Evolutionary conservation across 2,888 invertebrate genomes (phyloP).

Genomic region (Drosophila neotestacea): DNA sequence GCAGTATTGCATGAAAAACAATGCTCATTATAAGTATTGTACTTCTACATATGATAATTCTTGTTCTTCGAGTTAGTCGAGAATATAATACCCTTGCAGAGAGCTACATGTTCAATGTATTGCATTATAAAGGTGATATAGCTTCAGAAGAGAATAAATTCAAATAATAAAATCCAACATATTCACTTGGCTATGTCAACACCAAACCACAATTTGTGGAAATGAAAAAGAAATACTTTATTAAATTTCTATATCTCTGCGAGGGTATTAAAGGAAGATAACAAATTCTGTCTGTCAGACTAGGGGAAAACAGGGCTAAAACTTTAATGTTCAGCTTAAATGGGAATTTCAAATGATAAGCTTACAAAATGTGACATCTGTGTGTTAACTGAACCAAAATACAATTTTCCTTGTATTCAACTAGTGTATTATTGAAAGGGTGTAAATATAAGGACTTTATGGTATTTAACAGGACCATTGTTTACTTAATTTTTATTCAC

Average conservation of each 20-base stretch:
- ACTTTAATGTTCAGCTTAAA: background rate
- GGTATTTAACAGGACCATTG: background rate
- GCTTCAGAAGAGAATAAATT: no score
- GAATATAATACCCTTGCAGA: conserved; percentile 2
- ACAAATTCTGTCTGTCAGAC: conserved; percentile 1
- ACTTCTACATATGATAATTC: conserved; percentile 6
- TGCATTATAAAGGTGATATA: no score
- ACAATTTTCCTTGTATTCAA: background rate
- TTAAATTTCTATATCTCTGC: no score
- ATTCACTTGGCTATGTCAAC: no score
- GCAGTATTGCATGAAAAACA: conserved; percentile 45
- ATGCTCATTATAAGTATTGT: conserved; percentile 55
- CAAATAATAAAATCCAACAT: no score
- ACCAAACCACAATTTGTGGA: background rate
- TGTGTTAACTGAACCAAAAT: conserved; percentile 1
- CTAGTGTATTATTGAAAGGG: background rate
- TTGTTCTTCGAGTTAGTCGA: background rate
- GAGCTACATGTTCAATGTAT: no score
- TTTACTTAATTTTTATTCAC: conserved; percentile 31
- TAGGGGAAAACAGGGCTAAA: background rate
- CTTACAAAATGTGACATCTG: conserved; percentile 1
- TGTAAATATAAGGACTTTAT: background rate
- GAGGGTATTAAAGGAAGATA: background rate
- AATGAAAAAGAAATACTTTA: background rate
- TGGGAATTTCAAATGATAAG: conserved; percentile 9